Conservation (phyloP, 2,797 vertebrate species). For the Aratinga solstitialis region DNA sequence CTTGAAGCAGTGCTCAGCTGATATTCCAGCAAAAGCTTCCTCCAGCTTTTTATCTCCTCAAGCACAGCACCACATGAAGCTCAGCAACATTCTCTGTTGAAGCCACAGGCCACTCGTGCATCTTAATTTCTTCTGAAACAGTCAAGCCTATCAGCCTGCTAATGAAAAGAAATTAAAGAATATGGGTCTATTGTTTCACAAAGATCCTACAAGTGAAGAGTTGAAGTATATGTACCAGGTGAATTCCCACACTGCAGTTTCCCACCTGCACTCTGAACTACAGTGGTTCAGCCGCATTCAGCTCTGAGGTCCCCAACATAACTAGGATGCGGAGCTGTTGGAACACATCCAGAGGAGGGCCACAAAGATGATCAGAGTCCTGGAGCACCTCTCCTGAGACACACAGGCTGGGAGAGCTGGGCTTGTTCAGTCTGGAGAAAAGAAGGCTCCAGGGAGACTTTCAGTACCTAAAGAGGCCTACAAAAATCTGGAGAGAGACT, state of each 20-base stretch:
- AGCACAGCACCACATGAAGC: neutral
- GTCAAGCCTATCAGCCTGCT: neutral
- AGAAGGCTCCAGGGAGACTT: neutral
- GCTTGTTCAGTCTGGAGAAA: neutral
- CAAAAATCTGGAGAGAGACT: neutral
- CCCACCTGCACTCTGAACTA: neutral
- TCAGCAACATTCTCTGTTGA: neutral
- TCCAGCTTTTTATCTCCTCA: neutral
- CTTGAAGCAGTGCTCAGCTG: neutral
- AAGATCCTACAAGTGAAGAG: neutral
- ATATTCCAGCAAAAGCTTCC: neutral
- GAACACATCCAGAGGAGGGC: neutral
- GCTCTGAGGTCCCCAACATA: neutral
- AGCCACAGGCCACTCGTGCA: neutral
- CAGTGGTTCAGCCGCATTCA: neutral
- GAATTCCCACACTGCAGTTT: neutral
- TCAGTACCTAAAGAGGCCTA: neutral
- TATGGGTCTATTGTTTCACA: neutral
- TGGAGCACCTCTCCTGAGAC: neutral
- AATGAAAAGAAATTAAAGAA: neutral
- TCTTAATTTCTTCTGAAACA: neutral
- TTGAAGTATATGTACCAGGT: neutral
- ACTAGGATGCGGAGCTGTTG: neutral
- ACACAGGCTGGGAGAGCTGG: neutral
- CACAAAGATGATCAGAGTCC: neutral